Evolutionary conservation across 2,113 vertebrate species (phyloP), one percentile per base, ranked within the genome.

Genomic region (Pristiophorus japonicus): DNA sequence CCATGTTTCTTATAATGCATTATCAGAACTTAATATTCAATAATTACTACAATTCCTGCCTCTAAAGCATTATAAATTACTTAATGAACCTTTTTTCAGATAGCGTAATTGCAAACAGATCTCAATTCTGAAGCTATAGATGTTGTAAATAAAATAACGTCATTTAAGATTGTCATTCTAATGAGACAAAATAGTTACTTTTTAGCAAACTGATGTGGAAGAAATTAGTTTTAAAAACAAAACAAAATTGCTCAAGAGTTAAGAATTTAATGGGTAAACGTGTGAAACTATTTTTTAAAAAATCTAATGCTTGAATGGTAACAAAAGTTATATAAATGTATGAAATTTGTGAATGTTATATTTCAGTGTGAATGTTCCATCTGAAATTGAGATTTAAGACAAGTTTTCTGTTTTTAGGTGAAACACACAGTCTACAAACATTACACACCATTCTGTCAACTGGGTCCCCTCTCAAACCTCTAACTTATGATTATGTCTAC

Each of bases 401-500:
- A 38, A 0, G 2, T 38, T 92, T 63, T 38, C 87, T 34, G 63
- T 0, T 85, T 94, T 59, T 97, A 99, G 99, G 96, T 85, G 98
- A 99, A 96, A 99, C 98, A 0, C 98, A 99, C 97, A 98, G 97
- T 66, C 98, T 99, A 0, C 98, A 99, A 95, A 98, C 98, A 0
- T 98, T 99, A 7, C 99, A 98, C 97, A 99, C 98, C 24, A 98
- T 99, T 96, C 97, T 99, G 96, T 99, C 99, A 3, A 99, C 99
- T 0, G 99, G 99, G 67, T 99, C 99, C 0, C 98, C 98, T 0
- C 98, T 99, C 96, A 99, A 98, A 84, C 97, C 98, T 30, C 98
- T 98, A 96, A 99, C 98, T 97, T 99, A 99, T 0, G 98, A 99
- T 51, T 99, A 99, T 3, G 99, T 99, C 90, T 99, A 99, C 97